Base-by-base conservation (phyloP, 2,797 vertebrate species). In the Danio tinwini region DNA sequence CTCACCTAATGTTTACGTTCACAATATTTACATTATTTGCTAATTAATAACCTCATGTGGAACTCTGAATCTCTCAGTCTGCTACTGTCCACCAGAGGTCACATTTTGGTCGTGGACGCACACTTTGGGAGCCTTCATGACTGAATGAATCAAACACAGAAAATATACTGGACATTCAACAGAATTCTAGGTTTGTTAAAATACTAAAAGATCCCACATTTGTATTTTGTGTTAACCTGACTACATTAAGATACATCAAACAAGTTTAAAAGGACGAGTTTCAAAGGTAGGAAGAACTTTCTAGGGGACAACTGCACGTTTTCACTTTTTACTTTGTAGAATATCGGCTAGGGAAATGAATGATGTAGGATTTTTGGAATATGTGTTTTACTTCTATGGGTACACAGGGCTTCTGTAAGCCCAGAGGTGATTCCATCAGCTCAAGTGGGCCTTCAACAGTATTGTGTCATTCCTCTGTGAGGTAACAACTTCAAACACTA, bases 401-500 rank as follows among this genome's bases (percentile, higher is more conserved):
- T 77, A 68, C 53, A 42, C 44, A 11, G 12, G 42, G 49, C 45
- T 45, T 68, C n/a, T 58, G 19, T 7, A 45, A 70, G 11, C 53
- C 19, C 65, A 78, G 52, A 65, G 45, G 76, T 59, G 13, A 59
- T 61, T 59, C 42, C 55, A 49, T 78, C n/a, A 78, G 45, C 76
- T 59, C 47, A 19, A 29, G 29, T 19, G 37, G 45, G 56, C 45
- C 45, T 78, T 68, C 45, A 78, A 49, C 56, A 69, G 44, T 16
- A 45, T 44, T 19, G 11, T 59, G n/a, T 59, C 64, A 69, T 14
- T 69, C 14, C 44, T 44, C 55, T 42, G 11, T 52, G n/a, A 42
- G 47, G 11, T 13, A 78, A 71, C 56, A 78, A 69, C 76, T 78
- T 78, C 76, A 78, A 78, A 78, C 67, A 53, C 56, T 40, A 7